Evolutionary conservation across 35 echinoderm and acorn worm genomes (phyloP), one percentile per base, ranked within the genome.

Genomic region (Lytechinus pictus): DNA sequence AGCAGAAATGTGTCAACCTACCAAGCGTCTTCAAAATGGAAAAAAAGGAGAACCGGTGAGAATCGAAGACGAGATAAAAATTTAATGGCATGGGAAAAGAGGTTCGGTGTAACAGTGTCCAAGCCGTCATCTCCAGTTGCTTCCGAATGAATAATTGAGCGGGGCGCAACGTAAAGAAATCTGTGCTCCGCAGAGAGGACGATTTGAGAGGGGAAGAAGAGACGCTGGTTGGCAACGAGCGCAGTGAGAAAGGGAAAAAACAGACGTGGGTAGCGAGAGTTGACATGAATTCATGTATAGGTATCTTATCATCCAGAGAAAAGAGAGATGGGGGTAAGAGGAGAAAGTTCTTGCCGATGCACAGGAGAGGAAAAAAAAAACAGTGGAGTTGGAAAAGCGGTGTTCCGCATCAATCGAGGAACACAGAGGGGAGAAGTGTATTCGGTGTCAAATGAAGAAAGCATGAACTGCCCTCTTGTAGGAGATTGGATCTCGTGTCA

Each of bases 11-110:
- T 93, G 92, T 93, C 92, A 93, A 93, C 52, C 28, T 54, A 93
- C 52, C 92, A 27, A 57, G 54, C 54, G 92, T 10, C 52, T 93
- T 93, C 54, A 93, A 93, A 93, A 93, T 93, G 92, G 53, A 93
- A 55, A 55, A 57, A 93, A 57, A 16, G 52, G 92, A 57, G 92
- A 57, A 54, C 53, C 92, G 92, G 53, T 93, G 92, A 93, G 92
- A 93, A 93, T 93, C 92, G 92, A 93, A 93, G 92, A 93, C 92
- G 92, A 93, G 92, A 93, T 93, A 93, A 93, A 93, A 93, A 93
- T 93, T 93, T 93, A 93, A 93, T 93, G 92, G 92, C 92, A 93
- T 93, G 92, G 92, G 92, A 93, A 93, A 93, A 93, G 92, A 93
- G 92, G 92, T 93, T 93, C 92, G 92, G 92, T 93, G 92, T 93